Percentiles rank a stretch among this genome's conserved stretches.
phyloP scores from a whole-genome alignment of 2,888 invertebrate species.

The Proisotoma minuta region DNA sequence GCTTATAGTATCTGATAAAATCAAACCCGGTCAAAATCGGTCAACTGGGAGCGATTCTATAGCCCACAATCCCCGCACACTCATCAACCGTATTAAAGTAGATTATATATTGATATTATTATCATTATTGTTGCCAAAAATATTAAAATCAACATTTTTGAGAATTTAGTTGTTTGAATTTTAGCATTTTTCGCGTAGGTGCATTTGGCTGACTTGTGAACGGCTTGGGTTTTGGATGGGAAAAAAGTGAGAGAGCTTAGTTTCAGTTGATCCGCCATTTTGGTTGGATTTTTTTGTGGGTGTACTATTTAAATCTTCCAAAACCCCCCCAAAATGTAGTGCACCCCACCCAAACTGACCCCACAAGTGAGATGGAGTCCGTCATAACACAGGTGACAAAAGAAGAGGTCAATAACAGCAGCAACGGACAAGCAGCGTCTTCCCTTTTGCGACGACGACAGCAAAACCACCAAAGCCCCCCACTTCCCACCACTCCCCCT shows the following conservation, averaged over 20 bases:
- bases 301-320: conserved; percentile 9
- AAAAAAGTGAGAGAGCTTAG: background rate
- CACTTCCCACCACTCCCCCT: background rate
- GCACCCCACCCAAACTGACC: background rate
- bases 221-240: no score
- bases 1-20: no score
- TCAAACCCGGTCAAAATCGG: no score
- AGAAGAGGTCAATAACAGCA: conserved; percentile 7
- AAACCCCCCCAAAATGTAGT: conserved; percentile 13
- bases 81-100: no score
- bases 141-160: no score
- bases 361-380: conserved; percentile 34
- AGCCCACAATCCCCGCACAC: no score
- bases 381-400: conserved; percentile 40
- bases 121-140: no score
- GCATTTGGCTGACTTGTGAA: no score
- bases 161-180: no score
- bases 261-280: conserved; percentile 12
- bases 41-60: no score
- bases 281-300: conserved; percentile 12
- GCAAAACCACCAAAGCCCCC: background rate
- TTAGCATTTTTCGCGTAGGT: no score
- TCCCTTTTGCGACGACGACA: background rate
- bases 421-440: background rate
- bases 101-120: no score